Evolutionary conservation across 2,797 vertebrate species (phyloP), one percentile per base, ranked within the genome.

Genomic region (Loriculus beryllinus): DNA sequence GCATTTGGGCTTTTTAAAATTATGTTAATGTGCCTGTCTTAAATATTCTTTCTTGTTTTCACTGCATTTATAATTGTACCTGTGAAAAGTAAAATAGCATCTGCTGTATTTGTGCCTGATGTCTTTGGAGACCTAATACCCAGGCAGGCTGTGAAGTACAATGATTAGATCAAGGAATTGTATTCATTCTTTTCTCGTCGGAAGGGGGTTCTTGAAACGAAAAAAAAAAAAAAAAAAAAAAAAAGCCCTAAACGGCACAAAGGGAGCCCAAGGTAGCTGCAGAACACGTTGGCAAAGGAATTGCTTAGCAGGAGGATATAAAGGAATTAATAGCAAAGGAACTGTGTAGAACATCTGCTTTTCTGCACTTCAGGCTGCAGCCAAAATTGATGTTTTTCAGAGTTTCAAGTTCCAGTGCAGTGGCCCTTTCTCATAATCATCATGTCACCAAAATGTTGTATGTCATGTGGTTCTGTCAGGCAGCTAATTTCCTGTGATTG

Each of bases 41-140:
- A 93, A 91, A 81, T 75, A 79, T 28, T 69, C 17, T 78, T 88
- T 85, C 82, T 75, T 77, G 29, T 82, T 94, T 80, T 91, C 47
- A 39, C 26, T 90, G 51, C 22, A 80, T 52, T 90, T 95, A 54
- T 95, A 90, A 77, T 54, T 93, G 33, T 83, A 35, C 37, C 9
- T 86, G 40, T 93, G 63, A 82, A 92, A 92, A 92, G 64, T 74
- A 91, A 93, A 93, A 82, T 42, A 91, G 25, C 42, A 78, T 63
- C 43, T 90, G 54, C 60, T 85, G 5, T 67, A 92, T 17, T 83
- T 92, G n/a, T 92, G 43, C 48, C 48, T 62, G 31, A 5, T 88
- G 33, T 90, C 81, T 90, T 93, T 86, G 64, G 92, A 84, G 84
- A 85, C 77, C 57, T 75, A 70, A 86, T 43, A 57, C 18, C 57